These are phyloP conservation scores for Pseudomyrmex pallidus DNA, from an alignment of 1,140 invertebrate genomes.

Conservation along the genomic window DNA sequence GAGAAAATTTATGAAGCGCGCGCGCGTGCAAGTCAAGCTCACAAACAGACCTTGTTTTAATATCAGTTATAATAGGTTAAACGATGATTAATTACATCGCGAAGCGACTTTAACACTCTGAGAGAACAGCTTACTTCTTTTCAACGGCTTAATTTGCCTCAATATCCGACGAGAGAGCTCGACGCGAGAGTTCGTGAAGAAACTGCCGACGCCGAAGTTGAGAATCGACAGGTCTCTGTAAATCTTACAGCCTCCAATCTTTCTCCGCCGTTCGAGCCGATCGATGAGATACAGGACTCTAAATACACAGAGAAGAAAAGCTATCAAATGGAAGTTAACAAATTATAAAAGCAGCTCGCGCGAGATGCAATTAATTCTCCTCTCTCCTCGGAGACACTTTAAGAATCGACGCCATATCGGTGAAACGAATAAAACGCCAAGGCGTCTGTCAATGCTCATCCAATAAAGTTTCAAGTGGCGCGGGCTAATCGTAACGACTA, in stretches of 20 bases:
- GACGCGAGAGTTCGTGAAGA: background rate
- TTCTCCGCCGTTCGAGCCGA: background rate
- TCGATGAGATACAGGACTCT: conserved; percentile 24
- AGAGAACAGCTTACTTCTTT: conserved; percentile 36
- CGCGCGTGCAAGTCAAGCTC: background rate
- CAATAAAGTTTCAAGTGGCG: conserved; percentile 48
- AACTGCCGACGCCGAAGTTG: background rate
- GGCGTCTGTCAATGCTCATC: conserved; percentile 43
- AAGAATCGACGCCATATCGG: background rate
- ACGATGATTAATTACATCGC: conserved; percentile 47
- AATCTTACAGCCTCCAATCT: background rate
- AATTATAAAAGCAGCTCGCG: conserved; percentile 45
- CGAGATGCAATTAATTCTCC: conserved; percentile 7
- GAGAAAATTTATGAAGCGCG: conserved; percentile 25
- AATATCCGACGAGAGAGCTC: conserved; percentile 21
- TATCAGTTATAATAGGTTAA: conserved; percentile 19
- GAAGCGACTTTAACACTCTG: conserved; percentile 22
- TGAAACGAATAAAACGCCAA: conserved; percentile 12
- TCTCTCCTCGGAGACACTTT: background rate
- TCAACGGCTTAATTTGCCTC: conserved; percentile 44
- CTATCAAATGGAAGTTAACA: background rate
- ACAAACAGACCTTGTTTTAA: conserved; percentile 35
- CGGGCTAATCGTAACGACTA: conserved; percentile 28
- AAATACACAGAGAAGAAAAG: too few relatives aligned
- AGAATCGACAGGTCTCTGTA: background rate